These are phyloP conservation scores for Trichopoda pennipes DNA, from an alignment of 2,888 invertebrate genomes.

Conservation along the genomic window DNA sequence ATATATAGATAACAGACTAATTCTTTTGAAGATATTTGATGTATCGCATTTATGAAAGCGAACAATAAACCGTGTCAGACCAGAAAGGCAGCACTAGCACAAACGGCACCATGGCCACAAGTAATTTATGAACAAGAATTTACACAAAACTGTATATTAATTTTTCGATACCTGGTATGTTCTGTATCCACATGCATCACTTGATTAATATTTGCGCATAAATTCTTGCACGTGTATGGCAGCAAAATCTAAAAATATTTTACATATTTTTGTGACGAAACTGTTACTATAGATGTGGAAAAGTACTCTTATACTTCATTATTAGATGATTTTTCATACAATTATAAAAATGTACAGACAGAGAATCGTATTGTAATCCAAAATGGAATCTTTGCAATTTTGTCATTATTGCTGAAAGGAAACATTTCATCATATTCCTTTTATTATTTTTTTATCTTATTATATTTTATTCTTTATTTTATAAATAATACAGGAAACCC, in stretches of 20 bases:
- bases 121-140: no score
- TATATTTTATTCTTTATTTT: slow-evolving; percentile 18
- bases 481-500: slow-evolving; percentile 41
- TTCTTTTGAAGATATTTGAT: no score
- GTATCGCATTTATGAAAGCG: no score
- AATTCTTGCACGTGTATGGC: not conserved
- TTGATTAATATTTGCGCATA: not conserved
- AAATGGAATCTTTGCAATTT: slow-evolving; percentile 51
- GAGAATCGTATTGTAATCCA: not conserved
- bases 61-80: no score
- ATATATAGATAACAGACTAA: no score
- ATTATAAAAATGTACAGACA: not conserved
- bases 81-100: no score
- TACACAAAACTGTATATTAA: no score
- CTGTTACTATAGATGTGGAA: slow-evolving; percentile 10
- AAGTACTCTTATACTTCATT: slow-evolving; percentile 28
- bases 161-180: no score
- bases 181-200: not conserved
- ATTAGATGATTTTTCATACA: slow-evolving; percentile 7
- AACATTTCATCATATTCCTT: slow-evolving; percentile 46
- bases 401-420: slow-evolving; percentile 57
- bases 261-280: slow-evolving; percentile 52
- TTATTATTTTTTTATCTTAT: slow-evolving; percentile 6
- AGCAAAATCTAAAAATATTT: slow-evolving; percentile 60
- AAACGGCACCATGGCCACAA: no score